These are phyloP conservation scores for Spongia lamella DNA, from an alignment of 37 sponge, comb jelly and placozoan genomes.

Conservation along the genomic window DNA sequence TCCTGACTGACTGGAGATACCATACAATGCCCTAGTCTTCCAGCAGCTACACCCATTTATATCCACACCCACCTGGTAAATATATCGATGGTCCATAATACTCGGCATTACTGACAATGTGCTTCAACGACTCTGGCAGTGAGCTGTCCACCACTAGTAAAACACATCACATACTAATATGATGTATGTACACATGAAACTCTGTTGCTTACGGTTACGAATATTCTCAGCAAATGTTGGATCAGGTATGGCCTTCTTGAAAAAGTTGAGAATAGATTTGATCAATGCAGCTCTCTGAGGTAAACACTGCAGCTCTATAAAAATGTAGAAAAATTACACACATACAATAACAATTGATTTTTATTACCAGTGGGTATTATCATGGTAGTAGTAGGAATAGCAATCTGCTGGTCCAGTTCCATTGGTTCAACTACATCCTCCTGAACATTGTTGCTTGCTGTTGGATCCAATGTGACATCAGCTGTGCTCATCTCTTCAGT, in stretches of 20 bases:
- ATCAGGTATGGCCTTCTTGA: constrained; percentile 92
- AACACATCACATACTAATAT: background rate
- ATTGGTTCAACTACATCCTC: too few species aligned
- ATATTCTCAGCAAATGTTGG: constrained; percentile 87
- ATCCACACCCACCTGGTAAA: constrained; percentile 71
- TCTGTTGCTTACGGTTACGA: constrained; percentile 65
- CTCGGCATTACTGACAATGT: constrained; percentile 94
- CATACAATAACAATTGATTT: too few species aligned
- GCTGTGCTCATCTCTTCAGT: background rate
- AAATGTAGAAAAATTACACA: too few species aligned
- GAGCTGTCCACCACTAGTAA: constrained; percentile 83
- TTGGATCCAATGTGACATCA: background rate
- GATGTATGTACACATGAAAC: background rate
- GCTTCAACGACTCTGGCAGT: constrained; percentile 80
- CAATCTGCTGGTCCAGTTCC: too few species aligned
- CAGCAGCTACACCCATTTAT: constrained; percentile 41
- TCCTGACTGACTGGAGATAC: background rate
- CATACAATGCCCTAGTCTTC: constrained; percentile 6
- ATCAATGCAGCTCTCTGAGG: constrained; percentile 93
- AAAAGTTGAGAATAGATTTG: constrained; percentile 93
- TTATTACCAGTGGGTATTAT: too few species aligned
- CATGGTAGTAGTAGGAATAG: too few species aligned
- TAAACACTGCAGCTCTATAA: constrained; percentile 45
- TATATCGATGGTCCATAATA: constrained; percentile 95
- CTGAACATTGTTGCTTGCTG: too few species aligned